Conservation (phyloP, 2,888 invertebrate species). For the Meganola albula region DNA sequence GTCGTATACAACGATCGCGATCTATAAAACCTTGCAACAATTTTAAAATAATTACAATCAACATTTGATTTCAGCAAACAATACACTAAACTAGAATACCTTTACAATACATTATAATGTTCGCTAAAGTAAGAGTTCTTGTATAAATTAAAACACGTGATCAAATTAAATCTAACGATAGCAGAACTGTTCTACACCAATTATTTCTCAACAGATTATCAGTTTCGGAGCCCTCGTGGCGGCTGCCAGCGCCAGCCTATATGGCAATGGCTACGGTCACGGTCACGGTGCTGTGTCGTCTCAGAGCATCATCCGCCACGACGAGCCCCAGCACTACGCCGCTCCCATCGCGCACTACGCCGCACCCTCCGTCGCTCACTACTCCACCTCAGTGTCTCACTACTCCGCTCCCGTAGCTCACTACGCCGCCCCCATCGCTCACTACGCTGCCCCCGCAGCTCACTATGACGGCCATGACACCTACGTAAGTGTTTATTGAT, state of each 20-base stretch:
- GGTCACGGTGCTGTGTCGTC: slow-evolving; percentile 52
- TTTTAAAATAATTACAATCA: too few relatives aligned
- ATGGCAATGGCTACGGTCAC: slow-evolving; percentile 20
- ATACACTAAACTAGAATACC: too few relatives aligned
- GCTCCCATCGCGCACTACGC: slow-evolving; percentile 31
- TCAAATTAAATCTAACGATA: too few relatives aligned
- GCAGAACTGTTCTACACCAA: too few relatives aligned
- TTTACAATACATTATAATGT: too few relatives aligned
- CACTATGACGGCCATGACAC: slow-evolving; percentile 39
- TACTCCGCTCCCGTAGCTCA: slow-evolving; percentile 22
- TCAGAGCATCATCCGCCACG: slow-evolving; percentile 56
- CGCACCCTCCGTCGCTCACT: slow-evolving; percentile 32
- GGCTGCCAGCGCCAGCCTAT: slow-evolving; percentile 64
- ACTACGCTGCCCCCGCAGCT: slow-evolving; percentile 28
- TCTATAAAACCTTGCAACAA: too few relatives aligned
- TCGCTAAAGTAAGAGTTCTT: too few relatives aligned
- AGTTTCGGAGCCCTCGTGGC: slow-evolving; percentile 42
- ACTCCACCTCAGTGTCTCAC: slow-evolving; percentile 29
- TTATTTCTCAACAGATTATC: too few relatives aligned
- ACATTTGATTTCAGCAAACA: too few relatives aligned
- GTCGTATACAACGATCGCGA: too few relatives aligned
- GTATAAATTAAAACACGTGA: too few relatives aligned
- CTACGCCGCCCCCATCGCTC: slow-evolving; percentile 25
- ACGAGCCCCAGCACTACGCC: slow-evolving; percentile 28
- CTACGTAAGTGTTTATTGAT: slow-evolving; percentile 26